These are phyloP conservation scores for Sinocyclocheilus grahami DNA, from an alignment of 2,113 vertebrate genomes.

Conservation along the genomic window DNA sequence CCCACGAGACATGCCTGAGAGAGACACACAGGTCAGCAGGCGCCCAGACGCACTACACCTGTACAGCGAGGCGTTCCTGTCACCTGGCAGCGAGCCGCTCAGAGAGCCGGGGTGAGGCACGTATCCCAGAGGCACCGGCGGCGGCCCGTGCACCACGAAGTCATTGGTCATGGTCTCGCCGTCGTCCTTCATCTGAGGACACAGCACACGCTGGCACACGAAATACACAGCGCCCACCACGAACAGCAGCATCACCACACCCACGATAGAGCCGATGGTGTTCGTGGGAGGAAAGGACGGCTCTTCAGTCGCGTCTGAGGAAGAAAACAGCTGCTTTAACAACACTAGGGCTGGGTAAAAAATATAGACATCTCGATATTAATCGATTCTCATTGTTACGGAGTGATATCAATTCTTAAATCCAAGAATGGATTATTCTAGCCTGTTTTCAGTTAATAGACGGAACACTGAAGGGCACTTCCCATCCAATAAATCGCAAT, in stretches of 20 bases:
- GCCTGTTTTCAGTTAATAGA: no score
- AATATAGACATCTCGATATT: no score
- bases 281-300: conserved; percentile 86
- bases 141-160: conserved; percentile 90
- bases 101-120: conserved; percentile 92
- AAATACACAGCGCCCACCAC: conserved; percentile 93
- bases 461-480: no score
- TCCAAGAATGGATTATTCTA: no score
- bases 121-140: conserved; percentile 91
- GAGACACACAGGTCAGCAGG: conserved; percentile 6
- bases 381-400: no score
- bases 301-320: conserved; percentile 89
- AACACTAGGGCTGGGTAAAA: no score
- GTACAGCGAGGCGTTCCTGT: no score
- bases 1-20: conserved; percentile 91
- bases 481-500: no score
- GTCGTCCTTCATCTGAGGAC: conserved; percentile 95
- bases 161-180: conserved; percentile 93
- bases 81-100: conserved; percentile 90
- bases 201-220: conserved; percentile 93
- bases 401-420: no score
- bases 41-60: no score
- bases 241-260: conserved; percentile 91
- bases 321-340: neutral
- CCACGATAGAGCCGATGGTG: conserved; percentile 92